Conservation (phyloP, 2,888 invertebrate species). For the Salticus scenicus region DNA sequence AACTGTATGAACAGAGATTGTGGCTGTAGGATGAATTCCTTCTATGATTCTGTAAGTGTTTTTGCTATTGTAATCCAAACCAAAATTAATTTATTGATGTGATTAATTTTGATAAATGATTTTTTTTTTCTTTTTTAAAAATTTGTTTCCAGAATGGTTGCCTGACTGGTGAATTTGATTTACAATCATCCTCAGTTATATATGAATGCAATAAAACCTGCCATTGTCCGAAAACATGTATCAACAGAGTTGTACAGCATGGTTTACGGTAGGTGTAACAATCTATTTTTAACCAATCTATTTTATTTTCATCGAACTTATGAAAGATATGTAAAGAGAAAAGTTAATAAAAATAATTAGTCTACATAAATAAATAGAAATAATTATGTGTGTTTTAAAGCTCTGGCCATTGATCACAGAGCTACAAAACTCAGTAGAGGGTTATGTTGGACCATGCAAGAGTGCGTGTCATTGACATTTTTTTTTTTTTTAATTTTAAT, state of each 20-base stretch:
- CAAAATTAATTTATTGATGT: neutral
- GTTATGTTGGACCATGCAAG: no score
- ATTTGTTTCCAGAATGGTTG: slow-evolving; percentile 80
- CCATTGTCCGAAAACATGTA: slow-evolving; percentile 88
- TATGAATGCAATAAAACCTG: slow-evolving; percentile 94
- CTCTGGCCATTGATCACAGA: no score
- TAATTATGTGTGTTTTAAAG: no score
- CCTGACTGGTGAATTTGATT: slow-evolving; percentile 85
- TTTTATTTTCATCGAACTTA: no score
- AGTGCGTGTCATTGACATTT: no score
- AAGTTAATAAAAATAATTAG: no score
- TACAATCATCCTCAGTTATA: slow-evolving; percentile 88
- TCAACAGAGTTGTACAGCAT: slow-evolving; percentile 88
- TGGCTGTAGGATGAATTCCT: slow-evolving; percentile 86
- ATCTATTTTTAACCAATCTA: no score
- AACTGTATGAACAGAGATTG: slow-evolving; percentile 79
- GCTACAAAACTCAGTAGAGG: no score
- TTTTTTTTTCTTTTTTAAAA: neutral
- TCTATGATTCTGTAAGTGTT: slow-evolving; percentile 81
- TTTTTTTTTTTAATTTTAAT: no score
- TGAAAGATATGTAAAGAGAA: no score
- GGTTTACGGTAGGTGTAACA: slow-evolving; percentile 79
- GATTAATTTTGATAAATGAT: neutral
- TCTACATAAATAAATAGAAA: no score
- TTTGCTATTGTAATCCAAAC: neutral